A percentile compares a stretch with the other conserved stretches of the same genome.
These are phyloP conservation scores for Siniperca scherzeri DNA, from an alignment of 2,797 vertebrate genomes.

Conservation along the genomic window DNA sequence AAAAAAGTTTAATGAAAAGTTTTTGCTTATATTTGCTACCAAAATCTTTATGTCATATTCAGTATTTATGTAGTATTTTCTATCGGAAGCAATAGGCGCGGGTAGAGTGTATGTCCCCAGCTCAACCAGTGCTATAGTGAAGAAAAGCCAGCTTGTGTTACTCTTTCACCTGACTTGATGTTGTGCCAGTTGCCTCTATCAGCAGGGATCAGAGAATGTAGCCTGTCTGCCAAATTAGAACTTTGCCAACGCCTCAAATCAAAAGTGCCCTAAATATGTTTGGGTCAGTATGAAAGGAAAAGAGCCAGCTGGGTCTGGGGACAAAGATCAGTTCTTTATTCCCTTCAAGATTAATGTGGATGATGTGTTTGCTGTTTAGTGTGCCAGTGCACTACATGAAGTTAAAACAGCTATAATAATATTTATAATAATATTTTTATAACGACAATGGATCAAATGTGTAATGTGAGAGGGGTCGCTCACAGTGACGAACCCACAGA, in stretches of 20 bases:
- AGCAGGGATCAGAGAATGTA: constrained; percentile 74
- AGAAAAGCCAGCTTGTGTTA: constrained; percentile 65
- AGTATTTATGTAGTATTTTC: background rate
- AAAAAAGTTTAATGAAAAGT: background rate
- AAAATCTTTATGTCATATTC: background rate
- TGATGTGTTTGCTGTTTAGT: constrained; percentile 6
- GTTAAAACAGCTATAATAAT: too few relatives aligned
- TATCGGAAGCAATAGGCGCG: background rate
- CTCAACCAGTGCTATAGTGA: constrained; percentile 24
- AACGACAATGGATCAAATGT: background rate
- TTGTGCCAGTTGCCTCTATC: constrained; percentile 70
- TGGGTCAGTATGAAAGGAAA: constrained; percentile 39
- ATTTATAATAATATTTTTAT: background rate
- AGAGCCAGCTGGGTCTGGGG: constrained; percentile 17
- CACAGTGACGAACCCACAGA: background rate
- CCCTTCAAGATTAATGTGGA: background rate
- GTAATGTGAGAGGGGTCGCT: background rate
- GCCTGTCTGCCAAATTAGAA: constrained; percentile 71
- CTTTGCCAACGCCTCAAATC: constrained; percentile 70
- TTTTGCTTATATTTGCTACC: background rate
- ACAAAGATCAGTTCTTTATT: constrained; percentile 27
- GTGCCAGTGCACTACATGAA: background rate
- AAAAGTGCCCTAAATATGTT: constrained; percentile 63
- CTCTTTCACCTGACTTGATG: constrained; percentile 68
- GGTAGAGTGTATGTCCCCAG: background rate